Conservation (phyloP, 1,140 invertebrate genomes). For the Brachionus plicatilis region DNA sequence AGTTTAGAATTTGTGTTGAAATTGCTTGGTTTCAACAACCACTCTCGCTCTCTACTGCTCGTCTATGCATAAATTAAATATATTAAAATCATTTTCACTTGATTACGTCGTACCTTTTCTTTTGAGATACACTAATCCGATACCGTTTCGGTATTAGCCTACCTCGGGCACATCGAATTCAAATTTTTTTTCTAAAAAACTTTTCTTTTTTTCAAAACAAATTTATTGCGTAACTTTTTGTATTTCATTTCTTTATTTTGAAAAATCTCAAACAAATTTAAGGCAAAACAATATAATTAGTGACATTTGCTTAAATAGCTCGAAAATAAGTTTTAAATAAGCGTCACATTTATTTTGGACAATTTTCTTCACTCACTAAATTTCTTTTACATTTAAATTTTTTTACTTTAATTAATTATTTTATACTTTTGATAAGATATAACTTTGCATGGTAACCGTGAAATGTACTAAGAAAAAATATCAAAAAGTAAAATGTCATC, state of each 20-base stretch:
- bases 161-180: neutral
- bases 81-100: neutral
- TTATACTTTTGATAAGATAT: neutral
- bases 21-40: conserved; percentile 7
- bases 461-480: neutral
- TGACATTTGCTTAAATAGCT: neutral
- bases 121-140: neutral
- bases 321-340: neutral
- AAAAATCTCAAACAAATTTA: neutral
- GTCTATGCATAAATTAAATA: conserved; percentile 16
- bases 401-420: neutral
- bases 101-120: neutral
- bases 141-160: neutral
- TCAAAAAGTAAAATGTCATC: conserved; percentile 24
- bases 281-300: neutral
- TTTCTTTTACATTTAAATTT: neutral
- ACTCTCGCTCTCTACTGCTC: conserved; percentile 2
- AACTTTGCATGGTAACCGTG: neutral
- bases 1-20: neutral
- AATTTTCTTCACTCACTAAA: neutral
- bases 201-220: neutral
- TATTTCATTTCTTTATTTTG: neutral
- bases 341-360: neutral
- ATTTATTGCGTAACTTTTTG: neutral
- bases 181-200: neutral